Base-by-base conservation (phyloP, 2,888 invertebrate genomes). In the Coelopa pilipes region DNA sequence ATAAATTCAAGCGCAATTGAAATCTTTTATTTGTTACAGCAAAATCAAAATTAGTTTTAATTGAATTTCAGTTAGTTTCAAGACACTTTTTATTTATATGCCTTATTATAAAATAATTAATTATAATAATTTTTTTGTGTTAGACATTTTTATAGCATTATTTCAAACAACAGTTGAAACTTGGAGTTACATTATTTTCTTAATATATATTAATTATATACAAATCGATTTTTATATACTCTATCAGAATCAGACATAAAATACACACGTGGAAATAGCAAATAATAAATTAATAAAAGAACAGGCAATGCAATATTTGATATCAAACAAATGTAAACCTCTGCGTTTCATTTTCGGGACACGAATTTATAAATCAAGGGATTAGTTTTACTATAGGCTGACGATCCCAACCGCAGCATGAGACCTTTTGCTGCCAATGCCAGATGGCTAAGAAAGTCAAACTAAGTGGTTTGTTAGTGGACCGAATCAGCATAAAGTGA, bases 241-340 rank as follows among this genome's bases (percentile, higher is more conserved):
- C 60, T 70, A 70, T 53, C 34, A 24, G 57, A 47, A 70, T 53
- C 34, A 24, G 57, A 47, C 46, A 71, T 71, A 46, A 53, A 59
- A 59, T 45, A 50, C 34, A 62, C 21, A 60, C 45, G 59, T 59
- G 46, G 55, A 59, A 57, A 21, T 57, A 69, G 59, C 45, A 57
- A 69, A 59, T 69, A 59, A 69, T 68, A 70, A 70, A 60, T 34
- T 34, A 34, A 34, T 34, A 53, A 67, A 67, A 47, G 66, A 73
- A 73, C 60, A 60, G 67, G 62, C 74, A 74, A 74, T 74, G 74
- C 74, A 74, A 74, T 74, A 74, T 74, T 74, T 74, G 66, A 73
- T 67, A 68, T 67, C 49, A 71, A 63, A 71, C 70, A 71, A 71
- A 63, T 53, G 50, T 53, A 63, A 4, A 34, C 7, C 34, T 34